phyloP scores from a whole-genome alignment of 2,888 invertebrate genomes.

The Andrena praecox region DNA sequence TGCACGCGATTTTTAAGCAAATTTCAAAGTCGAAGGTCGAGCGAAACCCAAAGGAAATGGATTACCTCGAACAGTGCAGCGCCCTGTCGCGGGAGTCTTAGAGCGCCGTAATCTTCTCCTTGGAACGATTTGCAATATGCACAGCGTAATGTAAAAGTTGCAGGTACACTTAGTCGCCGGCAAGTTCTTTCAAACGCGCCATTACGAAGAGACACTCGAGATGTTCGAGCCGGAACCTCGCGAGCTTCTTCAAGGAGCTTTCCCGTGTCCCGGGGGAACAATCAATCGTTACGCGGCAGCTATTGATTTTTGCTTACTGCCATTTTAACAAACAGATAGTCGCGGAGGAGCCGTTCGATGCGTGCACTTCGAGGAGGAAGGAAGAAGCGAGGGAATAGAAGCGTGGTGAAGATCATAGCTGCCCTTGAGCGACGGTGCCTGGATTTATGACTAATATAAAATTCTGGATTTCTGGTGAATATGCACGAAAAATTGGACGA shows the following conservation, averaged over 20 bases:
- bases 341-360: not conserved
- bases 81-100: not conserved
- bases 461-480: not conserved
- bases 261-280: conserved; percentile 17
- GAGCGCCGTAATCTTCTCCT: not conserved
- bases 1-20: not conserved
- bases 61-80: no score
- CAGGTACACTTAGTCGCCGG: not conserved
- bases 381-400: not conserved
- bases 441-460: conserved; percentile 31
- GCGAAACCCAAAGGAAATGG: no score
- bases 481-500: not conserved
- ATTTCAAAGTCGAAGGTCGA: not conserved
- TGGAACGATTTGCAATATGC: conserved; percentile 40
- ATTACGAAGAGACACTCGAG: not conserved
- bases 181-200: conserved; percentile 21
- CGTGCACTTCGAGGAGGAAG: not conserved
- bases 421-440: not conserved
- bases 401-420: not conserved
- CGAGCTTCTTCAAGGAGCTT: conserved; percentile 17
- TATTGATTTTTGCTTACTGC: conserved; percentile 36
- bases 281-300: conserved; percentile 16
- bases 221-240: not conserved
- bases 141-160: conserved; percentile 6
- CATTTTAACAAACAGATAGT: conserved; percentile 5